phyloP scores from a whole-genome alignment of 37 sponge, comb jelly and placozoan genomes.

The Geodia barretti region DNA sequence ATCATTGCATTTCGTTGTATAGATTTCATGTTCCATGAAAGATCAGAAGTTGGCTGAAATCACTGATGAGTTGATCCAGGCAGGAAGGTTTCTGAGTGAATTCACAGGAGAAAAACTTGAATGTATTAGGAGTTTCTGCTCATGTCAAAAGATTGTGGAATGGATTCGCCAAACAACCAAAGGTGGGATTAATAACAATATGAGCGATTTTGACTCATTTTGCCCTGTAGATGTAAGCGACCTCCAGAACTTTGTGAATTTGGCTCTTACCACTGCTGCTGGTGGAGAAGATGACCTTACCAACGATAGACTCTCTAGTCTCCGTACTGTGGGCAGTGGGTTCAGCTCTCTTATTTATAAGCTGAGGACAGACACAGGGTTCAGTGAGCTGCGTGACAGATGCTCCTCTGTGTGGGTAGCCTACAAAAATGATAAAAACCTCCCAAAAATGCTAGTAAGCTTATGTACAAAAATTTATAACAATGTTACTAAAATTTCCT shows the following conservation, averaged over 20 bases:
- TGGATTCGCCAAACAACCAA: neutral
- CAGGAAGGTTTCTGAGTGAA: constrained; percentile 38
- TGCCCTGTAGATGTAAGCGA: constrained; percentile 31
- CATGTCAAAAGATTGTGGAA: neutral
- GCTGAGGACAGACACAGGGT: constrained; percentile 7
- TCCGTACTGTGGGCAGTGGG: constrained; percentile 35
- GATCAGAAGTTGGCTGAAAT: constrained; percentile 23
- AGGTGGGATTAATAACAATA: neutral
- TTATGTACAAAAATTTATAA: neutral
- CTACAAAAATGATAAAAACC: constrained; percentile 1
- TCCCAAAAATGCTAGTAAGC: constrained; percentile 30
- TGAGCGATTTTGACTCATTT: neutral
- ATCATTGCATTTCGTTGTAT: no score
- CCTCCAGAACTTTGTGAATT: constrained; percentile 37
- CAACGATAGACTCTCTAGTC: constrained; percentile 21
- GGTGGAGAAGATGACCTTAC: constrained; percentile 42
- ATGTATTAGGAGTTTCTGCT: neutral
- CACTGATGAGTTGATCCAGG: neutral
- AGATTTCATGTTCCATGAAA: constrained; percentile 2
- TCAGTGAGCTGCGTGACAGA: neutral
- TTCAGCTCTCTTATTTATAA: constrained; percentile 29
- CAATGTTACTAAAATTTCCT: neutral
- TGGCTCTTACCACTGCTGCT: constrained; percentile 47
- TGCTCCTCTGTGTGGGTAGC: constrained; percentile 26
- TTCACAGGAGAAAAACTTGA: constrained; percentile 1